phyloP scores from a whole-genome alignment of 2,888 invertebrate species.

The Polylopha cassiicola region DNA sequence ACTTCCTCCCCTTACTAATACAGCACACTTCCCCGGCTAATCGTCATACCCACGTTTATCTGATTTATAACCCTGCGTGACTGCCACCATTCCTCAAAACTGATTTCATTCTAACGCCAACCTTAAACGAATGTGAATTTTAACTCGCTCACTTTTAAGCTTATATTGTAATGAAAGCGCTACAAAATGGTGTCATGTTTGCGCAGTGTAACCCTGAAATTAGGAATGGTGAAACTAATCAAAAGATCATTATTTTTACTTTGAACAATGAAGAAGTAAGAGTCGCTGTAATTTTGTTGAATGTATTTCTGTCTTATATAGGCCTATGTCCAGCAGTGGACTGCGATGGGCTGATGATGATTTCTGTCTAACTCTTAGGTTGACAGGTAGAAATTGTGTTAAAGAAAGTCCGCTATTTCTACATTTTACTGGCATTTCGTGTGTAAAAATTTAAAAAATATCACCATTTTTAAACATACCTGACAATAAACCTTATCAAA shows the following conservation, averaged over 20 bases:
- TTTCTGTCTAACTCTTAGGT: too few relatives aligned
- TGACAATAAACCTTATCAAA: too few relatives aligned
- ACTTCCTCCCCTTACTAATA: too few relatives aligned
- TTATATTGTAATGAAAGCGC: conserved; percentile 33
- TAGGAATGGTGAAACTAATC: conserved; percentile 64
- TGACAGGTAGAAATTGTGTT: too few relatives aligned
- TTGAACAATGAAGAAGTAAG: conserved; percentile 29
- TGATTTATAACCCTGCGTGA: conserved; percentile 68
- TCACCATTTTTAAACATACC: too few relatives aligned
- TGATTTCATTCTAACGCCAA: conserved; percentile 57
- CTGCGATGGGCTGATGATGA: too few relatives aligned
- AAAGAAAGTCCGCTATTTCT: too few relatives aligned
- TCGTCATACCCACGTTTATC: conserved; percentile 55
- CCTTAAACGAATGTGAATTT: conserved; percentile 43
- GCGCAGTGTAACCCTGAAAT: conserved; percentile 58
- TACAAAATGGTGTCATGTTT: conserved; percentile 59
- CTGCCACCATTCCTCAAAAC: conserved; percentile 60
- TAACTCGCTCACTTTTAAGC: conserved; percentile 37
- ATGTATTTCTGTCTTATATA: too few relatives aligned
- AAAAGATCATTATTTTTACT: conserved; percentile 57
- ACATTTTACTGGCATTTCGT: too few relatives aligned
- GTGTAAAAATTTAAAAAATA: too few relatives aligned
- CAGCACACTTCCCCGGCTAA: conserved; percentile 34
- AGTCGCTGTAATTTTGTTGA: too few relatives aligned
- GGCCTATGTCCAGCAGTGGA: too few relatives aligned